A percentile compares a stretch with the other conserved stretches of the same genome.
Evolutionary conservation across 1,140 invertebrate genomes (phyloP).

Genomic region (Aphelenchoides besseyi): DNA sequence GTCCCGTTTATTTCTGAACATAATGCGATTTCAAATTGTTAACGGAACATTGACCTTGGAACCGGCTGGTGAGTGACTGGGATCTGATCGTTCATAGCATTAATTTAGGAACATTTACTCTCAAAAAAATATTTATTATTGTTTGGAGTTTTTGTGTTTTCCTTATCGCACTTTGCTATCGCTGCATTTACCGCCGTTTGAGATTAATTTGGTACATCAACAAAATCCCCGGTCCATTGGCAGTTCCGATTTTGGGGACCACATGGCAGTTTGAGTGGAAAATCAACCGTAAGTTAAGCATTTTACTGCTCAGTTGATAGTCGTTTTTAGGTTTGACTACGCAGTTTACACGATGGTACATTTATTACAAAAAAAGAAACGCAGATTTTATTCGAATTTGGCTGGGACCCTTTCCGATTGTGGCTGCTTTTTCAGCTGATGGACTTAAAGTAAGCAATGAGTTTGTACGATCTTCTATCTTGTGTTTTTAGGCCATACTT

Average conservation of each 20-base stretch:
- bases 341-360: not conserved
- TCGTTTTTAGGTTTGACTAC: not conserved
- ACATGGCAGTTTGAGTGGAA: constrained; percentile 37
- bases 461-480: not conserved
- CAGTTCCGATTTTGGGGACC: constrained; percentile 23
- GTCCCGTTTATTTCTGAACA: too few species aligned
- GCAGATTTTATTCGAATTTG: constrained; percentile 20
- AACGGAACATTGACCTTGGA: not conserved
- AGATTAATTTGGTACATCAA: constrained; percentile 11
- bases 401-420: constrained; percentile 34
- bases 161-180: not conserved
- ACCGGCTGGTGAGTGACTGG: not conserved
- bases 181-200: constrained; percentile 1
- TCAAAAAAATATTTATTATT: not conserved
- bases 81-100: not conserved
- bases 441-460: too few species aligned
- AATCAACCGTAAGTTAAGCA: constrained; percentile 24
- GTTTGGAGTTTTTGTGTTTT: not conserved
- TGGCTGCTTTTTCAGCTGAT: constrained; percentile 24
- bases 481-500: constrained; percentile 7
- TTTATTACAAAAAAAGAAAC: constrained; percentile 21
- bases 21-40: not conserved
- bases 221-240: constrained; percentile 15
- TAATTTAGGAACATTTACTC: not conserved
- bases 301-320: too few species aligned